Percentiles rank a stretch among this genome's conserved stretches.
Conservation (phyloP, 2,797 vertebrate species). For the Aeoliscus strigatus region DNA sequence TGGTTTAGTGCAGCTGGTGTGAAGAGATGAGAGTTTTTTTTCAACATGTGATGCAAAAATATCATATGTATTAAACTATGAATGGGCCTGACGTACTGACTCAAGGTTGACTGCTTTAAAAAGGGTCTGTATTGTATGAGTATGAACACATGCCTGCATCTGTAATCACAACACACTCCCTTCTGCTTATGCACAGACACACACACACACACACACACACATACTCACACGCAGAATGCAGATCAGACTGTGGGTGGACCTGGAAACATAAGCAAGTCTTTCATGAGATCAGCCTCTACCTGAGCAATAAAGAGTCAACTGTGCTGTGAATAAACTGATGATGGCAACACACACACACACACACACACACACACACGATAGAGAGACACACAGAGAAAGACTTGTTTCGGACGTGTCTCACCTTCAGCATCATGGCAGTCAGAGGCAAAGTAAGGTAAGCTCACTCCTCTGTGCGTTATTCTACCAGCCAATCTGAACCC, state of each 20-base stretch:
- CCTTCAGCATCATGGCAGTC: slow-evolving; percentile 49
- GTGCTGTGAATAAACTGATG: slow-evolving; percentile 72
- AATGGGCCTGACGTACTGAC: no score
- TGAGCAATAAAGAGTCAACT: slow-evolving; percentile 73
- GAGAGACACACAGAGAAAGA: slow-evolving; percentile 54
- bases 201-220: slow-evolving; percentile 22
- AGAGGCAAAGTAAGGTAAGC: slow-evolving; percentile 54
- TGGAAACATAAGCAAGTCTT: slow-evolving; percentile 71
- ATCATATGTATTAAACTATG: no score
- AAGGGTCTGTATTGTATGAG: slow-evolving; percentile 18
- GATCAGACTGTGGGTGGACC: slow-evolving; percentile 43
- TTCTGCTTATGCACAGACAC: slow-evolving; percentile 10
- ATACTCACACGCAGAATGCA: no score
- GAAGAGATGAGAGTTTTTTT: no score
- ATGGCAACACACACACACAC: no score
- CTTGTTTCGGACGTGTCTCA: slow-evolving; percentile 66
- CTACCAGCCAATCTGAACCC: slow-evolving; percentile 15
- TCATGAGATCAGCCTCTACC: slow-evolving; percentile 70
- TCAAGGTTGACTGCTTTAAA: slow-evolving; percentile 14
- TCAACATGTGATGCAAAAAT: no score
- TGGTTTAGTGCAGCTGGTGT: no score
- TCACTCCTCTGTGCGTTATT: slow-evolving; percentile 32
- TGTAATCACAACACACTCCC: slow-evolving; percentile 15
- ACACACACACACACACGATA: slow-evolving; percentile 8
- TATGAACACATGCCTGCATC: slow-evolving; percentile 20